These are phyloP conservation scores for Lasioglossum marginatum DNA, from an alignment of 2,888 invertebrate species.

Conservation along the genomic window DNA sequence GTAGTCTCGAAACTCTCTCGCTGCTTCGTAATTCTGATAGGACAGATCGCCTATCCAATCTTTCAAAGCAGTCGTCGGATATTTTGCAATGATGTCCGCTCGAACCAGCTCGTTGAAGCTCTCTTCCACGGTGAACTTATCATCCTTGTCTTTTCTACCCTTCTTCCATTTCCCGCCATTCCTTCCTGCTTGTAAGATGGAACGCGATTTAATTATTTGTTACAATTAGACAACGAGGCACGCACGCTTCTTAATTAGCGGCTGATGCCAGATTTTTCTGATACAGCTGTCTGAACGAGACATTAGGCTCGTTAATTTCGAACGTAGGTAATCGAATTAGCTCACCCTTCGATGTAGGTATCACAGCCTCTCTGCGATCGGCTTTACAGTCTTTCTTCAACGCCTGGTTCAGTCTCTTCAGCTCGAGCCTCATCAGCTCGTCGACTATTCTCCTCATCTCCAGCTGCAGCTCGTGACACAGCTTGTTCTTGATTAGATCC, in stretches of 20 bases:
- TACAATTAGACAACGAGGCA: neutral
- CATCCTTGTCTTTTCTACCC: constrained; percentile 77
- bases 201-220: neutral
- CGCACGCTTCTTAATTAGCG: constrained; percentile 21
- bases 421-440: constrained; percentile 87
- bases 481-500: constrained; percentile 88
- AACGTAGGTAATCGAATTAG: neutral
- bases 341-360: constrained; percentile 49
- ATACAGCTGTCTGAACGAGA: neutral
- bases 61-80: constrained; percentile 86
- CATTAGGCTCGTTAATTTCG: neutral
- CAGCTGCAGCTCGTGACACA: constrained; percentile 88
- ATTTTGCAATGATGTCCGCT: constrained; percentile 89
- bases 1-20: constrained; percentile 84
- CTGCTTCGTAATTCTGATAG: constrained; percentile 86
- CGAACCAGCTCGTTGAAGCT: constrained; percentile 90
- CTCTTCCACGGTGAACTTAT: constrained; percentile 87
- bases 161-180: constrained; percentile 41
- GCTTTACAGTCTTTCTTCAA: constrained; percentile 84
- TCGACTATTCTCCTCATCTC: constrained; percentile 90
- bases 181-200: neutral
- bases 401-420: constrained; percentile 86
- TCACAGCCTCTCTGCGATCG: constrained; percentile 21
- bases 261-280: neutral
- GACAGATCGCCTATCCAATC: constrained; percentile 90